These are phyloP conservation scores for Sandelia bainsii DNA, from an alignment of 2,797 vertebrate species.

Conservation along the genomic window DNA sequence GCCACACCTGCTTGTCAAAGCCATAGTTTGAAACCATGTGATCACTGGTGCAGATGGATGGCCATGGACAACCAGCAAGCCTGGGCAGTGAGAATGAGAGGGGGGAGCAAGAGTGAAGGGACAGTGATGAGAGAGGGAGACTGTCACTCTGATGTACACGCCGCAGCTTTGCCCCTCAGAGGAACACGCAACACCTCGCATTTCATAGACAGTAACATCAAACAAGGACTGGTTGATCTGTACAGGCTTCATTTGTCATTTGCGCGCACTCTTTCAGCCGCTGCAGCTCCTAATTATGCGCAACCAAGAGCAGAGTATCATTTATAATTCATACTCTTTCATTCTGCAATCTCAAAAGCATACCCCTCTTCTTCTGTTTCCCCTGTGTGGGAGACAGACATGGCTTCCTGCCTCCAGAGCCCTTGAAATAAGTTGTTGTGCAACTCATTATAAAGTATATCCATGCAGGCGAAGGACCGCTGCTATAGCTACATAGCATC, in stretches of 20 bases:
- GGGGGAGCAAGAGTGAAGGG: neutral
- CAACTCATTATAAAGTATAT: conserved; percentile 82
- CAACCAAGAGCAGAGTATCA: conserved; percentile 39
- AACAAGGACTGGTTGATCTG: conserved; percentile 44
- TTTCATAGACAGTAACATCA: conserved; percentile 56
- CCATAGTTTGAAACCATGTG: conserved; percentile 57
- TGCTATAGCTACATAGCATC: conserved; percentile 52
- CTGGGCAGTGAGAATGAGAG: neutral
- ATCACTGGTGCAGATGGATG: conserved; percentile 81
- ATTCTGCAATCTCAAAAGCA: conserved; percentile 16
- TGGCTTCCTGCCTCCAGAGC: conserved; percentile 74
- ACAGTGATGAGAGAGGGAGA: conserved; percentile 9
- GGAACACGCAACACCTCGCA: conserved; percentile 40
- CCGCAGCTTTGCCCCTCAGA: conserved; percentile 52
- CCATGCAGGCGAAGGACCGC: conserved; percentile 66
- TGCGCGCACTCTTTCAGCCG: conserved; percentile 21
- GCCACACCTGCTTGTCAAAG: conserved; percentile 70
- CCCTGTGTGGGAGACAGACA: neutral
- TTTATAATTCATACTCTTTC: conserved; percentile 45
- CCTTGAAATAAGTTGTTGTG: conserved; percentile 76
- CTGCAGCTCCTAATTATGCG: conserved; percentile 41
- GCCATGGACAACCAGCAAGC: conserved; percentile 48
- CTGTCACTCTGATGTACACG: conserved; percentile 47
- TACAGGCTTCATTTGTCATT: conserved; percentile 60
- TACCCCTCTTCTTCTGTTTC: neutral